A percentile compares a stretch with the other conserved stretches of the same genome.
phyloP scores from a whole-genome alignment of 37 sponge, comb jelly and placozoan genomes.

The Eunapius fragilis region DNA sequence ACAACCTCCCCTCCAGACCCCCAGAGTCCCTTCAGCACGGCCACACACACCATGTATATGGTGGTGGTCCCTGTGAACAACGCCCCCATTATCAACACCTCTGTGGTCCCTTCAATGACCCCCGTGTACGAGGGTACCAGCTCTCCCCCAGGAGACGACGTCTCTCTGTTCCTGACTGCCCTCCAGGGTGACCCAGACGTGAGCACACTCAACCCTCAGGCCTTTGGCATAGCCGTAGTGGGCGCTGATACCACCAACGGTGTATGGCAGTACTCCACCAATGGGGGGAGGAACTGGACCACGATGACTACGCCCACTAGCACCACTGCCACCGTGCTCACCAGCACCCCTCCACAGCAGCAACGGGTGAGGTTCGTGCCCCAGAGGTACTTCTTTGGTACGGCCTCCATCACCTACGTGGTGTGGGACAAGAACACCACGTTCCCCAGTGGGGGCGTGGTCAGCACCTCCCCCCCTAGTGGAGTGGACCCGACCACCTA shows the following conservation, averaged over 20 bases:
- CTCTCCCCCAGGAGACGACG: constrained; percentile 51
- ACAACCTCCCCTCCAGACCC: constrained; percentile 21
- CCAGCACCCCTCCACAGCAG: constrained; percentile 26
- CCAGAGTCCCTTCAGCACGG: constrained; percentile 70
- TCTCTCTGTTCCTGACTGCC: constrained; percentile 55
- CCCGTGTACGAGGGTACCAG: constrained; percentile 74
- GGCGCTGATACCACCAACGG: constrained; percentile 63
- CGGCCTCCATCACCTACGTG: constrained; percentile 57
- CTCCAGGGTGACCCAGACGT: constrained; percentile 68
- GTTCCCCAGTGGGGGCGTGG: constrained; percentile 50
- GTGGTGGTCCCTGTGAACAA: constrained; percentile 84
- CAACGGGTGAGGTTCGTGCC: constrained; percentile 82
- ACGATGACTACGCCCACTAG: constrained; percentile 37
- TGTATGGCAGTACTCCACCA: constrained; percentile 69
- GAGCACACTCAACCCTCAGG: not conserved
- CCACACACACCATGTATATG: constrained; percentile 51
- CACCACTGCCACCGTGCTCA: constrained; percentile 65
- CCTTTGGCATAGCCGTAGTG: constrained; percentile 84
- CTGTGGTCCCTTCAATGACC: constrained; percentile 50
- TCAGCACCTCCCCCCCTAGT: not conserved
- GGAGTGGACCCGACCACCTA: constrained; percentile 59
- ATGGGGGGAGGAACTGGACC: constrained; percentile 76
- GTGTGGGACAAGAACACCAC: constrained; percentile 84
- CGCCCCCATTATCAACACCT: constrained; percentile 77
- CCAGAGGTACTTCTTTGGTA: constrained; percentile 71